Base-by-base conservation (phyloP, 2,797 vertebrate genomes). In the Pogoniulus pusillus region DNA sequence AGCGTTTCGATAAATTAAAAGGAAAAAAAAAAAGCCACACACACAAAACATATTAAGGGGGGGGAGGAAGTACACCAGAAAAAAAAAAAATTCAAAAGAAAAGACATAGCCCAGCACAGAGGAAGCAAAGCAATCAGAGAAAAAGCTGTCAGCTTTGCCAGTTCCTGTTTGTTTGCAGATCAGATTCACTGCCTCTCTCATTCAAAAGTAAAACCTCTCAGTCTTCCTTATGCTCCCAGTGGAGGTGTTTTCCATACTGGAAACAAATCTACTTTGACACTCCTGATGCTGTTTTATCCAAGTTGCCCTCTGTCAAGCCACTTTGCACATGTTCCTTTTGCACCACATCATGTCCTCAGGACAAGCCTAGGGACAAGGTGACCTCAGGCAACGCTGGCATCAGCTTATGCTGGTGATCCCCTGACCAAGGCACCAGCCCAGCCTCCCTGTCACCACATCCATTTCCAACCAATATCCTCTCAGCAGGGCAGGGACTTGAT, bases 1-100 rank as follows among this genome's bases (percentile, higher is more conserved):
- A 91, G 83, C 41, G 72, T 90, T 91, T 96, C 93, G 92, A 90
- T 93, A 95, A 93, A 96, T 91, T 94, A 94, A 88, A 85, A 88
- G 11, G 3, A 32, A 70, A 66, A 65, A n/a, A n/a, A n/a, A n/a
- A n/a, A n/a, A n/a, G n/a, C n/a, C n/a, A n/a, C n/a, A n/a, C n/a
- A n/a, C n/a, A n/a, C n/a, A n/a, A n/a, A 54, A 62, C 49, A 82
- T 49, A 49, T 23, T 72, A 69, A 64, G 26, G n/a, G 58, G 6
- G 26, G 58, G 14, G 53, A 29, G 29, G 27, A 29, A 16, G 9
- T 27, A 29, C 26, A 30, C 27, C 19, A 18, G 20, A 53, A 51
- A 53, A 79, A n/a, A 5, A 24, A 18, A 53, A 49, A 23, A 39
- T 60, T 24, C 60, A 18, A n/a, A 49, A 24, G 32, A 43, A 45